Conservation (phyloP, 2,888 invertebrate species). For the Mesorhabditis sp. region DNA sequence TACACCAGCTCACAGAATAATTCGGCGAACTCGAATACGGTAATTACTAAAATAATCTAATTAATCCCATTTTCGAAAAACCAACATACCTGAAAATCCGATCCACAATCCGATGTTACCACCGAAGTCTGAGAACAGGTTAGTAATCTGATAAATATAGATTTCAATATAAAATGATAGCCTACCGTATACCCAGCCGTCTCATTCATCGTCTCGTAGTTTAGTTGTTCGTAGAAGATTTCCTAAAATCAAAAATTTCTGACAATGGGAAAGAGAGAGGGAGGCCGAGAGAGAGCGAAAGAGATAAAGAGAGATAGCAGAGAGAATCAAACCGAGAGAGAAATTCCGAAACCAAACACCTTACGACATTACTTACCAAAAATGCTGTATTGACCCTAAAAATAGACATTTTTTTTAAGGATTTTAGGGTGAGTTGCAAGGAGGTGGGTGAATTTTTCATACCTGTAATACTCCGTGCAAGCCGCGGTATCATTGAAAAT, state of each 20-base stretch:
- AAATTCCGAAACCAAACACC: too few species aligned
- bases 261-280: not conserved
- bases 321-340: too few species aligned
- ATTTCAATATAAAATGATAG: not conserved
- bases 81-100: conserved; percentile 46
- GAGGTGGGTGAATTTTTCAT: not conserved
- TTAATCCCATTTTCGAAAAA: conserved; percentile 15
- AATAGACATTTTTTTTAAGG: not conserved
- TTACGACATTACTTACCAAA: conserved; percentile 10
- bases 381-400: not conserved
- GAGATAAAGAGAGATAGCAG: too few species aligned
- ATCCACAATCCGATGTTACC: conserved; percentile 59
- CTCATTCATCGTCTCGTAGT: conserved; percentile 56
- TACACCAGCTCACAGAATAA: conserved; percentile 28
- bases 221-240: conserved; percentile 58
- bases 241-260: conserved; percentile 26
- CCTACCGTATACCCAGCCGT: conserved; percentile 57
- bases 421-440: not conserved
- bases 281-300: too few species aligned
- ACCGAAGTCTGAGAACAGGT: conserved; percentile 57
- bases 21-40: conserved; percentile 36
- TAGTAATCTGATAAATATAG: conserved; percentile 45
- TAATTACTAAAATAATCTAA: conserved; percentile 39
- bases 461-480: conserved; percentile 51
- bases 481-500: conserved; percentile 52